These are phyloP conservation scores for Exephanes ischioxanthus DNA, from an alignment of 2,888 invertebrate species.

Conservation along the genomic window DNA sequence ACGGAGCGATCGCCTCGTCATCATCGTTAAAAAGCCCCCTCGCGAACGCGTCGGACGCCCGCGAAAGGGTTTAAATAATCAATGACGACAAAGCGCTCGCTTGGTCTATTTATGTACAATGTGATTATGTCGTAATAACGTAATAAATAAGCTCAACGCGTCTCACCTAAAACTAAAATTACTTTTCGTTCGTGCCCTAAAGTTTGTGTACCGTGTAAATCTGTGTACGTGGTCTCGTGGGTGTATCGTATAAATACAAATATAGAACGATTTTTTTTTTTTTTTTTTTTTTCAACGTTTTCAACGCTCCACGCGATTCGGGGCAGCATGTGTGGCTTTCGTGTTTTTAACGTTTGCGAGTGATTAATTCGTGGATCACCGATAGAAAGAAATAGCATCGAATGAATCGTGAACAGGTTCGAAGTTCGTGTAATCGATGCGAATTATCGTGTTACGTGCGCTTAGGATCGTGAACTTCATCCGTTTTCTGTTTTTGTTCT, in stretches of 20 bases:
- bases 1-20: constrained; percentile 30
- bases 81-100: constrained; percentile 30
- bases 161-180: constrained; percentile 73
- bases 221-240: constrained; percentile 56
- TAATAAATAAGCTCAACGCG: constrained; percentile 84
- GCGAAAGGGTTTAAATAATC: constrained; percentile 8
- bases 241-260: constrained; percentile 65
- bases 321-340: constrained; percentile 5
- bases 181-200: constrained; percentile 72
- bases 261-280: constrained; percentile 48
- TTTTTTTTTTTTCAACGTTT: constrained; percentile 2
- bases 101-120: constrained; percentile 78
- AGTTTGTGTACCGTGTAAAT: constrained; percentile 58
- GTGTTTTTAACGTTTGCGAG: neutral
- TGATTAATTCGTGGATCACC: constrained; percentile 8
- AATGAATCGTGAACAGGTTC: constrained; percentile 18
- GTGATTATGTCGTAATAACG: constrained; percentile 78
- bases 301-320: constrained; percentile 12
- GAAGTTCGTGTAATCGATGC: constrained; percentile 36
- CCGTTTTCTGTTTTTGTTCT: neutral
- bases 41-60: constrained; percentile 6
- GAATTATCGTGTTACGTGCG: constrained; percentile 24
- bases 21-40: constrained; percentile 39
- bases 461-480: neutral
- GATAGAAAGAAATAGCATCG: constrained; percentile 14